These are phyloP conservation scores for Luidia sarsii DNA, from an alignment of 53 echinoderm and acorn worm species.

Conservation along the genomic window DNA sequence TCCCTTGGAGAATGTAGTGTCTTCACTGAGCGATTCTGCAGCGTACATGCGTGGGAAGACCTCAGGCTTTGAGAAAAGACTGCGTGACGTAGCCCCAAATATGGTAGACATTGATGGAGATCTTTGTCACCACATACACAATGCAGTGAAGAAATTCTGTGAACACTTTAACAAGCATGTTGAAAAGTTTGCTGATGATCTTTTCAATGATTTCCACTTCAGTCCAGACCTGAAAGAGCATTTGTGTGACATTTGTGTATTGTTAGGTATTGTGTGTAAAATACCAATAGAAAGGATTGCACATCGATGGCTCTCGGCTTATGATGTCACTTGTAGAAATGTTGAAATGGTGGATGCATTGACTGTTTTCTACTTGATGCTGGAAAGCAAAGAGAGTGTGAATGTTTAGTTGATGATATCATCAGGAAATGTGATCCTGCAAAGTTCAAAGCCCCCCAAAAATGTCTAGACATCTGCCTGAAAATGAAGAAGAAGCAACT, in stretches of 20 bases:
- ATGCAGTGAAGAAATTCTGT: conserved; percentile 49
- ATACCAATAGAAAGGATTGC: conserved; percentile 9
- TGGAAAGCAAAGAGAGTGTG: too few relatives aligned
- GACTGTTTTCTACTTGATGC: background rate
- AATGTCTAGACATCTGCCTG: too few relatives aligned
- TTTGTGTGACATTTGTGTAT: background rate
- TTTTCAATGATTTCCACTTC: conserved; percentile 43
- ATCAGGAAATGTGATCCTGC: too few relatives aligned
- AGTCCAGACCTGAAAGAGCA: conserved; percentile 14
- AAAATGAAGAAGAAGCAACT: too few relatives aligned
- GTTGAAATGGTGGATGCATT: background rate
- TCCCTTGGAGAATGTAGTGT: conserved; percentile 41
- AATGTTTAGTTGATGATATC: too few relatives aligned
- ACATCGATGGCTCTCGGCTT: conserved; percentile 55
- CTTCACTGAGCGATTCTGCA: conserved; percentile 43
- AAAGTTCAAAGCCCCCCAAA: too few relatives aligned
- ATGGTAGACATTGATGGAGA: conserved; percentile 65
- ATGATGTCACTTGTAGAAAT: background rate
- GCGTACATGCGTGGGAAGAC: conserved; percentile 55
- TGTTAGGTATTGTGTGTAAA: background rate
- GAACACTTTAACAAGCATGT: conserved; percentile 31
- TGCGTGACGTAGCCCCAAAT: conserved; percentile 14
- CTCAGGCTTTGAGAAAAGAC: conserved; percentile 38
- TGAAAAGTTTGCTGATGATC: conserved; percentile 21
- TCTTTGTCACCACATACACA: conserved; percentile 64